phyloP scores from a whole-genome alignment of 2,797 vertebrate genomes.

The Chaetodon trifasciatus region DNA sequence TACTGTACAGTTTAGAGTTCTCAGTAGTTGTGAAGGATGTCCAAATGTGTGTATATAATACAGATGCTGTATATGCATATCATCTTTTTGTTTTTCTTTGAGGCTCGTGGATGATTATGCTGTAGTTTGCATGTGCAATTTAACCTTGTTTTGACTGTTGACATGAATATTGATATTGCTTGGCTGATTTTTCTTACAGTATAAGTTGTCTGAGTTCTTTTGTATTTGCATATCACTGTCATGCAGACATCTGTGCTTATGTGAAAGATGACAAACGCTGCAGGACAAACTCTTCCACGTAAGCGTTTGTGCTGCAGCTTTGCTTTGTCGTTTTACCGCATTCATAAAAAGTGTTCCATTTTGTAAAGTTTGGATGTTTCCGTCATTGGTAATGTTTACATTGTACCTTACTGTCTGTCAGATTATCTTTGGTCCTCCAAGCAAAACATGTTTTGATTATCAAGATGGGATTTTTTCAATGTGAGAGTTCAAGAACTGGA shows the following conservation, averaged over 20 bases:
- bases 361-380: constrained; percentile 42
- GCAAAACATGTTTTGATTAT: constrained; percentile 35
- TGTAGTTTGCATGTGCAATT: constrained; percentile 72
- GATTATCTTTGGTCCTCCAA: constrained; percentile 3
- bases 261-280: constrained; percentile 25
- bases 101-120: constrained; percentile 50
- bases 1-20: constrained; percentile 86
- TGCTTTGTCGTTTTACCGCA: constrained; percentile 22
- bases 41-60: constrained; percentile 77
- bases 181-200: constrained; percentile 27
- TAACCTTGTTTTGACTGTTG: constrained; percentile 62
- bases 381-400: constrained; percentile 62
- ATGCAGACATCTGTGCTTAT: constrained; percentile 21
- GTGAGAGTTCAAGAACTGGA: constrained; percentile 50
- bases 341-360: constrained; percentile 44
- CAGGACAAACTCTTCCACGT: constrained; percentile 24
- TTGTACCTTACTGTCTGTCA: constrained; percentile 25
- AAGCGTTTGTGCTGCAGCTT: constrained; percentile 29
- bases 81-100: constrained; percentile 50
- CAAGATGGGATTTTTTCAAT: constrained; percentile 33
- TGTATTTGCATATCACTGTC: constrained; percentile 38
- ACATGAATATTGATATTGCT: constrained; percentile 52
- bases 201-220: constrained; percentile 7
- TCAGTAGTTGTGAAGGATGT: constrained; percentile 83
- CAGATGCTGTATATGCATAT: constrained; percentile 72